These are phyloP conservation scores for Naja naja DNA, from an alignment of 2,113 vertebrate genomes.

Conservation along the genomic window DNA sequence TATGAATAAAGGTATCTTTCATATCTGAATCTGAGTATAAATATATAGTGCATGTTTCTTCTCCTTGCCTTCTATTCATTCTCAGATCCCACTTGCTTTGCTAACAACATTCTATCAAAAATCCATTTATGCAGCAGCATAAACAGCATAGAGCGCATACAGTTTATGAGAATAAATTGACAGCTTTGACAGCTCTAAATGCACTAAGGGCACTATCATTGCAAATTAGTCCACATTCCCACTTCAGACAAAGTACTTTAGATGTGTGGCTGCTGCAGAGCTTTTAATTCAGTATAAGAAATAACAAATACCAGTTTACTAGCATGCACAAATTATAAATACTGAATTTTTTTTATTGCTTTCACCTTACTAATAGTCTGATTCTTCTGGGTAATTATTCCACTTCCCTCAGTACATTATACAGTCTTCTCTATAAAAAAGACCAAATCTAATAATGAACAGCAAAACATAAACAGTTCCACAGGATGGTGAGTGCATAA, in stretches of 20 bases:
- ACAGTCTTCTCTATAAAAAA: neutral
- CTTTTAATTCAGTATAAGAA: constrained; percentile 2
- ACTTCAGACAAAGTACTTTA: neutral
- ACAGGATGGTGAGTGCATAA: neutral
- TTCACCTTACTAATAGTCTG: neutral
- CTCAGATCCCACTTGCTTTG: neutral
- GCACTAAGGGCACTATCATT: neutral
- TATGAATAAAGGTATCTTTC: neutral
- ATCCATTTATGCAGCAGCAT: neutral
- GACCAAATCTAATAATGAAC: constrained; percentile 1
- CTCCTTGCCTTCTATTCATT: neutral
- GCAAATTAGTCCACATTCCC: neutral
- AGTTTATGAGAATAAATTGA: neutral
- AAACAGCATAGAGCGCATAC: neutral
- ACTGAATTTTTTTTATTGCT: neutral
- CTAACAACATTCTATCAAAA: neutral
- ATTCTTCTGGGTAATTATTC: constrained; percentile 4
- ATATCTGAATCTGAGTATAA: neutral
- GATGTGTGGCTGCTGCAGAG: neutral
- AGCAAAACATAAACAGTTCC: neutral
- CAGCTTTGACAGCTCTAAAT: neutral
- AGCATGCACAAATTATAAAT: neutral
- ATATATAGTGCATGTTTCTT: neutral
- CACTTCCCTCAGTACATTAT: neutral
- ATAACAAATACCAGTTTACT: neutral